Evolutionary conservation across 2,888 invertebrate genomes (phyloP), one percentile per base, ranked within the genome.

Genomic region (Lottia gigantea): DNA sequence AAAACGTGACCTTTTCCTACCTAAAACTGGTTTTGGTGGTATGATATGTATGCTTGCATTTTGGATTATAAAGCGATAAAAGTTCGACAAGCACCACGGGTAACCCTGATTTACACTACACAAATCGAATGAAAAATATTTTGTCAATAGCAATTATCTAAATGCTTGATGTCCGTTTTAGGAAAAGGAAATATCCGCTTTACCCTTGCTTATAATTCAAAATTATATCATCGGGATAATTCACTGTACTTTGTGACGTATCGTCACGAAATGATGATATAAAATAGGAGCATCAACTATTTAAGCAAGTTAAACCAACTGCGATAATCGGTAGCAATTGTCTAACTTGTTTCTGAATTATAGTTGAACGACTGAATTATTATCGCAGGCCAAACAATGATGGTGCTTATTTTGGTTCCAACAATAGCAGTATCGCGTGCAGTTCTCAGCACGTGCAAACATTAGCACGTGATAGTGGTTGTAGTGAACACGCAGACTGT

Each of bases 361-460:
- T 55, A 19, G 55, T 14, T 23, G 55, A 55, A 23, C 55, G 55
- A 23, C 55, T 23, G 14, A 19, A 55, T 55, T 55, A 55, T 55
- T 55, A 55, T 55, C 55, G 55, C 19, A 12, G 23, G 55, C 23
- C 23, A 55, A 55, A 55, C 23, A 55, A 23, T 55, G 23, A 23
- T 55, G 19, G 19, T 55, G 55, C 23, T 55, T 55, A 55, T 55
- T 55, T 55, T 55, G 19, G 55, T 23, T 55, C 55, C 19, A 55
- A 55, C 55, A 55, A 55, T 55, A 55, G 55, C 55, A 55, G 8
- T 55, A 55, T 55, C 55, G 55, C 55, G 55, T 55, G 55, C 55
- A 55, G 23, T 23, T 23, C 55, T 23, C 55, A 55, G 55, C 55
- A 55, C 55, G 55, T 55, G 55, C 55, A 55, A 55, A 55, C 55